These are phyloP conservation scores for Sphaeramia orbicularis DNA, from an alignment of 2,797 vertebrate genomes.

Conservation along the genomic window DNA sequence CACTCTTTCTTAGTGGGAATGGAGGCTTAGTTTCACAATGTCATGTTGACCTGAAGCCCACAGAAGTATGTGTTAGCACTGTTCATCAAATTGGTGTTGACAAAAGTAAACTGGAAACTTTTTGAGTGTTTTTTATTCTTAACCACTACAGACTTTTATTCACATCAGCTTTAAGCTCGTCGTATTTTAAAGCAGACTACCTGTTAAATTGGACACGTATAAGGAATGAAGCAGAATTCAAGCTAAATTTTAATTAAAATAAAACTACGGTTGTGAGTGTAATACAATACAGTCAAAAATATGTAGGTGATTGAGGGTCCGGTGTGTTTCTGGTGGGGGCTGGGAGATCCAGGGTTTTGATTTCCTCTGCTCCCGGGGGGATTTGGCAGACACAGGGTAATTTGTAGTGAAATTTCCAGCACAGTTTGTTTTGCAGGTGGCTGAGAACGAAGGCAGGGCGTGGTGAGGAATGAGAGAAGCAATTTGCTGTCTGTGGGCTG, in stretches of 20 bases:
- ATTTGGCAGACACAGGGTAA: conserved; percentile 85
- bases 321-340: conserved; percentile 66
- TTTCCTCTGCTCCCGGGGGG: conserved; percentile 81
- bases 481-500: conserved; percentile 84
- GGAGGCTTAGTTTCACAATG: conserved; percentile 71
- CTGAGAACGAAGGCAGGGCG: conserved; percentile 81
- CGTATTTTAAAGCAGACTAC: not conserved
- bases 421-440: conserved; percentile 88
- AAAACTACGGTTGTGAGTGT: not conserved
- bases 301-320: conserved; percentile 29
- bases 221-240: too few relatives aligned
- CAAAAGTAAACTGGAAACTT: conserved; percentile 41
- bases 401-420: conserved; percentile 89
- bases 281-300: conserved; percentile 23
- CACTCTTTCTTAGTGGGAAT: conserved; percentile 72
- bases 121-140: conserved; percentile 5
- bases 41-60: conserved; percentile 66
- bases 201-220: too few relatives aligned
- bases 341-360: conserved; percentile 77
- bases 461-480: conserved; percentile 84
- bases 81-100: conserved; percentile 29
- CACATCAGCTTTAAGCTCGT: conserved; percentile 28
- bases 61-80: conserved; percentile 22
- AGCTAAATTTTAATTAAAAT: not conserved
- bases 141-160: conserved; percentile 6